A percentile compares a stretch with the other conserved stretches of the same genome.
Evolutionary conservation across 2,113 vertebrate genomes (phyloP).

Genomic region (Atractosteus spatula): DNA sequence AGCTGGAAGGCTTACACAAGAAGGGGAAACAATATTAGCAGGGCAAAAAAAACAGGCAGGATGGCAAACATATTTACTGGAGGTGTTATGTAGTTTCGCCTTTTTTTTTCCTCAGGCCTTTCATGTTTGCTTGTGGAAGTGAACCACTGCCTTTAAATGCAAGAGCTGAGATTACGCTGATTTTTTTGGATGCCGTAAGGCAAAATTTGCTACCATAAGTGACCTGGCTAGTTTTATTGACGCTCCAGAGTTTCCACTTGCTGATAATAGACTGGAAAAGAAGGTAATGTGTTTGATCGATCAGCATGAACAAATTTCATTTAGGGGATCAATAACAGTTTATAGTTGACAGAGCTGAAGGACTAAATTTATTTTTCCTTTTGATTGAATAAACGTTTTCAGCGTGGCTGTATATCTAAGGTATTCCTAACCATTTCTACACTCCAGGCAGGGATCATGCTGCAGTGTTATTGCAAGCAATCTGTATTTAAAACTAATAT

Average conservation of each 20-base stretch:
- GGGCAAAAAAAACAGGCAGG: conserved; percentile 33
- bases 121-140: conserved; percentile 57
- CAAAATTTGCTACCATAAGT: conserved; percentile 71
- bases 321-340: conserved; percentile 98
- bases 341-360: conserved; percentile 92
- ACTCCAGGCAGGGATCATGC: conserved; percentile 65
- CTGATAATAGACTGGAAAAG: conserved; percentile 91
- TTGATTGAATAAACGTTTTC: conserved; percentile 91
- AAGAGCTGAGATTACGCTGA: conserved; percentile 60
- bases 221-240: conserved; percentile 81
- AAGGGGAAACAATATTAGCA: conserved; percentile 12
- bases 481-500: conserved; percentile 90
- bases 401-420: conserved; percentile 66
- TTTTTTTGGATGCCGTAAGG: conserved; percentile 57
- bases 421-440: conserved; percentile 63
- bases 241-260: conserved; percentile 84
- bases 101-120: conserved; percentile 51
- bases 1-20: conserved; percentile 74
- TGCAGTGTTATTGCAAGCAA: conserved; percentile 72
- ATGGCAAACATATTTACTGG: conserved; percentile 8
- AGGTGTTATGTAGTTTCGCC: conserved; percentile 51
- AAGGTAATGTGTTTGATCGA: conserved; percentile 99
- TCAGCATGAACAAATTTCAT: conserved; percentile 98
- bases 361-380: conserved; percentile 91
- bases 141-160: conserved; percentile 73